These are phyloP conservation scores for Morpho deidamia DNA, from an alignment of 2,888 invertebrate genomes.

Conservation along the genomic window DNA sequence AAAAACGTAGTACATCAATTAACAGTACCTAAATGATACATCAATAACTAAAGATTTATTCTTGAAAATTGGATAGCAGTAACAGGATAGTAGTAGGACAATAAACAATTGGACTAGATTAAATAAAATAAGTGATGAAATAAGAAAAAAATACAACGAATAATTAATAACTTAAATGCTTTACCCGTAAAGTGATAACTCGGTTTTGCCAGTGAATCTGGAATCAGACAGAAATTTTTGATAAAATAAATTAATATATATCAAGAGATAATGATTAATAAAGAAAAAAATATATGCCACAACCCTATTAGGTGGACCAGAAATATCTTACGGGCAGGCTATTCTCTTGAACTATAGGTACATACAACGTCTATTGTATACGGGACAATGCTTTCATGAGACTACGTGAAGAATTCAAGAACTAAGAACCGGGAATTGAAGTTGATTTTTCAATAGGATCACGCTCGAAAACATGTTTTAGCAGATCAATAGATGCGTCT, in stretches of 20 bases:
- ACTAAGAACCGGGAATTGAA: slow-evolving; percentile 45
- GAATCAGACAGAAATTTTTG: too few species aligned
- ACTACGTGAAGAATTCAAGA: slow-evolving; percentile 51
- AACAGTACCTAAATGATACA: too few species aligned
- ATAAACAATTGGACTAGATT: too few species aligned
- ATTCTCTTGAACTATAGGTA: slow-evolving; percentile 53
- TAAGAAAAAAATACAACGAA: background rate
- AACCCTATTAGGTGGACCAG: slow-evolving; percentile 12
- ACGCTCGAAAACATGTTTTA: slow-evolving; percentile 32
- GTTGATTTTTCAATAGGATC: slow-evolving; percentile 68
- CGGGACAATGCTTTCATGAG: slow-evolving; percentile 59
- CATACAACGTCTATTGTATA: slow-evolving; percentile 59
- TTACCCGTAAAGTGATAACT: too few species aligned
- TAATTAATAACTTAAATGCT: background rate
- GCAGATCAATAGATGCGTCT: too few species aligned
- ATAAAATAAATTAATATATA: too few species aligned
- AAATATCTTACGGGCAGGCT: slow-evolving; percentile 53
- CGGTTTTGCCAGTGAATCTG: too few species aligned
- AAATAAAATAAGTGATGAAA: background rate
- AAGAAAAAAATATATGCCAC: background rate
- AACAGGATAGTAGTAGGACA: too few species aligned
- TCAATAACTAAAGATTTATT: too few species aligned
- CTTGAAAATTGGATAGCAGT: too few species aligned
- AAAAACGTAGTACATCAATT: too few species aligned
- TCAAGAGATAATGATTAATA: too few species aligned